phyloP scores from a whole-genome alignment of 2,797 vertebrate genomes.

The Gambelia wislizenii region DNA sequence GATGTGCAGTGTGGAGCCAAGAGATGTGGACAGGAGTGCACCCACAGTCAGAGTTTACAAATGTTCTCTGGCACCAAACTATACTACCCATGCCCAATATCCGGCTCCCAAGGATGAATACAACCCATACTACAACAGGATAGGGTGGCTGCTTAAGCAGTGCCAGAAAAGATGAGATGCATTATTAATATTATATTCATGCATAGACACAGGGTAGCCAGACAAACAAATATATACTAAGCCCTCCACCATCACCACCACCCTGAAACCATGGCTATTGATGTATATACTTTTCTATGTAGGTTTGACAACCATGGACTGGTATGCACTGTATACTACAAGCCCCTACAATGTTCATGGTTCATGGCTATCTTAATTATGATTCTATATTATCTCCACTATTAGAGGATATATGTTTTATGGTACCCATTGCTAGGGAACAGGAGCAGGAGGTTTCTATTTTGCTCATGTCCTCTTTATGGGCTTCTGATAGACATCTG shows the following conservation, averaged over 20 bases:
- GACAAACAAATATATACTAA: neutral
- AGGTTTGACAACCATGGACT: conserved; percentile 8
- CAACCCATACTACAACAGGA: neutral
- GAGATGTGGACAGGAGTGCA: neutral
- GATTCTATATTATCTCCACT: too few species aligned
- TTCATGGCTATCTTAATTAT: neutral
- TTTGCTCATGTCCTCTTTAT: too few species aligned
- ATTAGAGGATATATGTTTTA: too few species aligned
- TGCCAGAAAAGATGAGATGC: neutral
- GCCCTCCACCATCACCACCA: too few species aligned
- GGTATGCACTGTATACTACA: neutral
- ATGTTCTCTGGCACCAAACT: neutral
- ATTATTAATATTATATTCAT: neutral
- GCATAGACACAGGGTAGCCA: neutral
- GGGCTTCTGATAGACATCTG: too few species aligned
- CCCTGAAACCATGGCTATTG: too few species aligned
- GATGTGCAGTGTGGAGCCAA: neutral
- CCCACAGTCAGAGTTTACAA: neutral
- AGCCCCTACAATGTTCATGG: conserved; percentile 26
- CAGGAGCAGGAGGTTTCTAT: too few species aligned
- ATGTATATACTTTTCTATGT: conserved; percentile 28
- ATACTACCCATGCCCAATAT: neutral
- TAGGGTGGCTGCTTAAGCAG: neutral
- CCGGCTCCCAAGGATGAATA: conserved; percentile 1
- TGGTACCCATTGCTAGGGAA: too few species aligned